Base-by-base conservation (phyloP, 2,888 invertebrate species). In the Allygus modestus region DNA sequence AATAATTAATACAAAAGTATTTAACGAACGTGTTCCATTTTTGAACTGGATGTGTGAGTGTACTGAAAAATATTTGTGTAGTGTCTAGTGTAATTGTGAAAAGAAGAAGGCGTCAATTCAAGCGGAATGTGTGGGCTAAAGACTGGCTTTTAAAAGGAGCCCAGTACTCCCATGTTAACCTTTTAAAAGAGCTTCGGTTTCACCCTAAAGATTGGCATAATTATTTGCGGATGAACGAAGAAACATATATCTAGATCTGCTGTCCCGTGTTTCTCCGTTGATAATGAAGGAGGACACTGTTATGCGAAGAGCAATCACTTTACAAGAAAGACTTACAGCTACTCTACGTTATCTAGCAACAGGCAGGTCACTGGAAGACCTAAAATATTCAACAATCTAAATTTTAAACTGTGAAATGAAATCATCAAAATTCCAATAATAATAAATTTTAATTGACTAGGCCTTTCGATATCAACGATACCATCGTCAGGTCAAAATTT, bases 241-340 rank as follows among this genome's bases (percentile, higher is more conserved):
- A 77, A 43, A 77, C 77, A n/a, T n/a, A 43, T 46, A 77, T 77
- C 43, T 77, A 46, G 77, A 77, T 46, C 43, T 77, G 43, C 43
- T 77, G 43, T 77, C 77, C 20, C 77, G 77, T 77, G 77, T 77
- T 77, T 37, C 71, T 71, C 31, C 71, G 9, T 31, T 71, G 71
- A 71, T 71, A 20, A 71, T 33, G 31, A 75, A 75, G 43, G 7
- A 75, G 20, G 73, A 75, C 43, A 75, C 73, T 1, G 43, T 43
- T 43, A 75, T 43, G 79, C 79, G 79, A 54, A 79, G 54, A 79
- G 79, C 79, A 79, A 79, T 79, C 51, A 79, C 79, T 51, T 54
- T 26, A 20, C 79, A 79, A 28, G 79, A 79, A 58, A 51, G 79
- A 26, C 79, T 79, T 54, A 79, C 79, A 79, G 79, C 79, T 54